Evolutionary conservation across 1,140 invertebrate species (phyloP).

Genomic region (Odontomachus brunneus): DNA sequence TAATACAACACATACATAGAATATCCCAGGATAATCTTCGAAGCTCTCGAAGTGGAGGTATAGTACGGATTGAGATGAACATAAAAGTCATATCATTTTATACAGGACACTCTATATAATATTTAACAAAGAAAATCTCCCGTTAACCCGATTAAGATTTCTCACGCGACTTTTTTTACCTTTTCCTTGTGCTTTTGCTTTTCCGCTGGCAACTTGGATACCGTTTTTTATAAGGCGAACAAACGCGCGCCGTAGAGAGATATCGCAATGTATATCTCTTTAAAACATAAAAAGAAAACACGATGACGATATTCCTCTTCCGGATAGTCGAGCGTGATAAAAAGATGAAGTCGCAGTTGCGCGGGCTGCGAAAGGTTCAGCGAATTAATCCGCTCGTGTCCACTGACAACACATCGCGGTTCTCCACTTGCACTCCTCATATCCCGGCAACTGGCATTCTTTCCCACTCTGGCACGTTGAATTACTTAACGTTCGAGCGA

Average conservation of each 20-base stretch:
- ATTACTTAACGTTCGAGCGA: neutral
- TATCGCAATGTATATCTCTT: neutral
- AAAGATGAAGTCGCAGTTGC: too few species aligned
- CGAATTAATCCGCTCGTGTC: conserved; percentile 48
- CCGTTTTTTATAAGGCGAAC: conserved; percentile 36
- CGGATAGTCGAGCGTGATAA: neutral
- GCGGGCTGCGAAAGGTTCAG: conserved; percentile 10
- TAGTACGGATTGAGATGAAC: too few species aligned
- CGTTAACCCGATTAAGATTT: neutral
- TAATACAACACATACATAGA: too few species aligned
- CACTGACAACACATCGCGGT: too few species aligned
- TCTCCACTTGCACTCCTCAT: neutral
- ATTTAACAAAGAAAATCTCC: neutral
- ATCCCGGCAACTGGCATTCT: neutral
- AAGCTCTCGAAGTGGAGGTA: too few species aligned
- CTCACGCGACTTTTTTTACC: neutral
- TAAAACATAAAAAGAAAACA: conserved; percentile 22
- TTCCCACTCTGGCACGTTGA: neutral
- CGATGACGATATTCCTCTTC: neutral
- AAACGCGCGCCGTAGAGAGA: conserved; percentile 11
- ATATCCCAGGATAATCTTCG: too few species aligned
- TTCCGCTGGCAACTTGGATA: neutral
- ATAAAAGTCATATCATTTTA: too few species aligned
- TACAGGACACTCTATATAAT: too few species aligned
- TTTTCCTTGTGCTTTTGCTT: neutral